Base-by-base conservation (phyloP, 2,113 vertebrate species). In the Ophiodon elongatus region DNA sequence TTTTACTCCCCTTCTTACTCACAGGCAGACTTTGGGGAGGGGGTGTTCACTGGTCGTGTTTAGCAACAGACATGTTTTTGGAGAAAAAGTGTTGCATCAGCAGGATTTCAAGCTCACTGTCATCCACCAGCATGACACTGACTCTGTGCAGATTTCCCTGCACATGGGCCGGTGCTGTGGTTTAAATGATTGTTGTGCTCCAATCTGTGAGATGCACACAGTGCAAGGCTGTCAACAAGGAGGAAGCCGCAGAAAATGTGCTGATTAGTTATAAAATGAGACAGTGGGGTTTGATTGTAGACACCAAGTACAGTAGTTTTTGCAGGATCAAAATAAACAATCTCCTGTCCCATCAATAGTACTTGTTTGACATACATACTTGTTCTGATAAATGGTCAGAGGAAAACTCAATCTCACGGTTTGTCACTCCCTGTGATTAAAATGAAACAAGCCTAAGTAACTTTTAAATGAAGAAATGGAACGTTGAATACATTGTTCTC, bases 1-100 rank as follows among this genome's bases (percentile, higher is more conserved):
- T 91, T 91, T 92, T 87, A 90, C 89, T 89, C 90, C 89, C 83
- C 88, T 88, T 84, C 90, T 88, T 87, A 92, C 88, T 82, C 87
- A 60, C 82, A 81, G 83, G 81, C 91, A 90, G 91, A 89, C 85
- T 82, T 76, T 45, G 57, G 80, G 66, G 47, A 64, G 78, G 72
- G 83, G 80, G 67, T 13, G 76, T 25, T 66, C 82, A 50, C 56
- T 57, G 76, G 90, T 76, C 1, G 76, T 85, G 83, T 80, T 89
- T 82, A 80, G 92, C 77, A 57, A 81, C 85, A 89, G 89, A 93
- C 93, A 70, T 91, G 92, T 93, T 93, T 90, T 86, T 89, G 80
- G 54, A 41, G 50, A 57, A 84, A 90, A 92, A 91, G 71, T 91
- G 94, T 76, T 62, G 79, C 57, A 91, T 94, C 90, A 93, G 92